These are phyloP conservation scores for Listronotus oregonensis DNA, from an alignment of 1,140 invertebrate species.

Conservation along the genomic window DNA sequence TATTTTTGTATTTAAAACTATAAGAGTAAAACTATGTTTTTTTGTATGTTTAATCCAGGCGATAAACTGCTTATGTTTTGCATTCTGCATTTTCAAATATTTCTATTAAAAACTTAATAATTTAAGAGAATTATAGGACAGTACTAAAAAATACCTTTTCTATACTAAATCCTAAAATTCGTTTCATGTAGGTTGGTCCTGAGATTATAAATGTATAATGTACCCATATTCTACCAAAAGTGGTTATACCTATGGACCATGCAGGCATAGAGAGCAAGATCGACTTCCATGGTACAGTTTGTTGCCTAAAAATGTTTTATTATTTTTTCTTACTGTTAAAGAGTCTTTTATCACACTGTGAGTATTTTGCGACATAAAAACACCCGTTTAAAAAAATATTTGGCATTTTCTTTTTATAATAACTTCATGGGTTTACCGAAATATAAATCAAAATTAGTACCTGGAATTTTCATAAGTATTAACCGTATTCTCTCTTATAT, in stretches of 20 bases:
- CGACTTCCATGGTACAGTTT: constrained; percentile 70
- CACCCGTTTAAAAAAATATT: too few species aligned
- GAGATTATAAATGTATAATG: constrained; percentile 74
- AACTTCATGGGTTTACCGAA: too few species aligned
- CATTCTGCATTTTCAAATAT: too few species aligned
- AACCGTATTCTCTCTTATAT: constrained; percentile 69
- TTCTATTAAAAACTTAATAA: too few species aligned
- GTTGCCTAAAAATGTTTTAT: constrained; percentile 13
- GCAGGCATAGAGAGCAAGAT: constrained; percentile 79
- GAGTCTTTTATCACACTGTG: too few species aligned
- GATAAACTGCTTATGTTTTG: too few species aligned
- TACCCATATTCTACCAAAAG: constrained; percentile 74
- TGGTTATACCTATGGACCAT: constrained; percentile 79
- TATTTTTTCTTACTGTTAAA: neutral
- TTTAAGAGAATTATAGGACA: neutral
- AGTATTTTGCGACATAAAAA: too few species aligned
- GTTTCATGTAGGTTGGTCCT: constrained; percentile 75
- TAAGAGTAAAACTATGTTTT: too few species aligned
- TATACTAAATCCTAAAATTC: constrained; percentile 70
- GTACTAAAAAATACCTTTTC: constrained; percentile 60
- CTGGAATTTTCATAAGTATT: constrained; percentile 59
- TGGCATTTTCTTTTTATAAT: too few species aligned
- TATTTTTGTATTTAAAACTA: too few species aligned
- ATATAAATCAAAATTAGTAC: too few species aligned
- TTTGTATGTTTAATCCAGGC: too few species aligned